Conservation (phyloP, 2,797 vertebrate species). For the Limnodromus scolopaceus region DNA sequence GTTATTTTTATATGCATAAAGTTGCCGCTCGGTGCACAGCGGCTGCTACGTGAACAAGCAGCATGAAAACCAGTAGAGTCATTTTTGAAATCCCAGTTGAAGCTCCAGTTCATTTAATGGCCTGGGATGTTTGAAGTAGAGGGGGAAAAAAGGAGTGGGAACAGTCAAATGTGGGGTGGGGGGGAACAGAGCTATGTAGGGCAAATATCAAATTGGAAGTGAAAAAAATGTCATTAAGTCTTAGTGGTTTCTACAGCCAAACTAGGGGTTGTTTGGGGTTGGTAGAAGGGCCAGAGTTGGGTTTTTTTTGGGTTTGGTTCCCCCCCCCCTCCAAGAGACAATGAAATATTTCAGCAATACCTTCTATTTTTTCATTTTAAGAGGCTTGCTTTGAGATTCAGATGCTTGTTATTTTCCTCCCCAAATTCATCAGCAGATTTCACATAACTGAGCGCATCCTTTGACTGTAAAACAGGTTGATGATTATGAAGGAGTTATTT, state of each 20-base stretch:
- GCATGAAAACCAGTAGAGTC: not conserved
- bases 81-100: not conserved
- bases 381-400: not conserved
- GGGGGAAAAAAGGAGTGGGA: not conserved
- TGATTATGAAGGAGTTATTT: conserved; percentile 60
- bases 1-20: not conserved
- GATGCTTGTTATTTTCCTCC: not conserved
- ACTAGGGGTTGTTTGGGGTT: not conserved
- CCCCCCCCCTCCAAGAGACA: not conserved
- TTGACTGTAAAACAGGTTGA: conserved; percentile 3
- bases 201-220: not conserved
- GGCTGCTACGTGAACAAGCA: not conserved
- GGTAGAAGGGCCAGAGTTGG: not conserved
- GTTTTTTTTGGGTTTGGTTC: too few relatives aligned
- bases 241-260: not conserved
- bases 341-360: not conserved
- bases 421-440: conserved; percentile 35
- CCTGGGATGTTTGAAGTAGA: not conserved
- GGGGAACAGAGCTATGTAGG: not conserved
- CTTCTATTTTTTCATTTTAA: not conserved
- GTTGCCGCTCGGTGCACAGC: not conserved
- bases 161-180: not conserved
- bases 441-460: not conserved
- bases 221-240: not conserved
- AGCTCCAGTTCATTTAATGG: not conserved